Evolutionary conservation across 2,888 invertebrate species (phyloP).

Genomic region (Chymomyza amoena): DNA sequence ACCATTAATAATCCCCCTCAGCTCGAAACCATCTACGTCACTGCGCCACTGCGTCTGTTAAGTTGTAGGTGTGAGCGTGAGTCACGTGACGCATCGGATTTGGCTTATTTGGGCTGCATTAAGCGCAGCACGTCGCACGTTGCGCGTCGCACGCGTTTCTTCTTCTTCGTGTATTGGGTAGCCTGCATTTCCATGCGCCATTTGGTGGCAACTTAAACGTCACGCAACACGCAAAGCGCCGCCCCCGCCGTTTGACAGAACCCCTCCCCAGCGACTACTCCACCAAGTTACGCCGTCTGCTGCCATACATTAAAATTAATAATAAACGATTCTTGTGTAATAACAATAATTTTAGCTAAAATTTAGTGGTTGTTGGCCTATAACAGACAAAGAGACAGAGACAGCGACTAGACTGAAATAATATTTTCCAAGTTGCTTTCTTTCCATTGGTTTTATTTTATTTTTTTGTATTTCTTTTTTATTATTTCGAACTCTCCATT

Average conservation of each 20-base stretch:
- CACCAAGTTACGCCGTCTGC: slow-evolving; percentile 19
- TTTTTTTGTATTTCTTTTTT: background rate
- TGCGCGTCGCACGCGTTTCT: slow-evolving; percentile 42
- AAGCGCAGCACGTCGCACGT: slow-evolving; percentile 33
- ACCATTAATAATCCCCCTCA: too few relatives aligned
- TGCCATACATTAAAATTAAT: slow-evolving; percentile 76
- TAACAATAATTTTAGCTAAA: slow-evolving; percentile 74
- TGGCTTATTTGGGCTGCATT: slow-evolving; percentile 54
- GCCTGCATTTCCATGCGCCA: slow-evolving; percentile 16
- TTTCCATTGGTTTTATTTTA: background rate
- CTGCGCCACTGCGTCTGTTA: background rate
- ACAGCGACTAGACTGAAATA: slow-evolving; percentile 7
- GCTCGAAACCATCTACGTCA: too few relatives aligned
- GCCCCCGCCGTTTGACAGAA: background rate
- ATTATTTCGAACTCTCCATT: slow-evolving; percentile 3
- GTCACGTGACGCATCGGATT: slow-evolving; percentile 68
- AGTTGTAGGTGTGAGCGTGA: slow-evolving; percentile 41
- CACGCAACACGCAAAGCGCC: slow-evolving; percentile 55
- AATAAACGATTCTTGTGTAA: slow-evolving; percentile 76
- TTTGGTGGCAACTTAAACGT: slow-evolving; percentile 22
- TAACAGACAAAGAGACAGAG: slow-evolving; percentile 9
- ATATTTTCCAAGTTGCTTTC: background rate
- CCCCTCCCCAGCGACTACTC: background rate
- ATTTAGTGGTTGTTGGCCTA: slow-evolving; percentile 52
- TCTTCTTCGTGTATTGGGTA: slow-evolving; percentile 16